Base-by-base conservation (phyloP, 2,797 vertebrate genomes). In the Coilia nasus region DNA sequence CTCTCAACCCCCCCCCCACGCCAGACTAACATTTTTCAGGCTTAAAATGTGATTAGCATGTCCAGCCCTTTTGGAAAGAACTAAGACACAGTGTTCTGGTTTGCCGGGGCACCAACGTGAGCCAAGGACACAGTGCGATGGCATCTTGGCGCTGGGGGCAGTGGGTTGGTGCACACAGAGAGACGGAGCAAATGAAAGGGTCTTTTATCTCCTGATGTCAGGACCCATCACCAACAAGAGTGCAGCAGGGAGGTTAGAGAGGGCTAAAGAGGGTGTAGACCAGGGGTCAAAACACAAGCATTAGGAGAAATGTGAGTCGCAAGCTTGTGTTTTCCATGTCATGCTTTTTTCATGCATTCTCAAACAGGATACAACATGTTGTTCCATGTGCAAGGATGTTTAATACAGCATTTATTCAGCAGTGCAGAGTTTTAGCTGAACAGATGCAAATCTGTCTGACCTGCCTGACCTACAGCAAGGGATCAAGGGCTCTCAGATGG, bases 131-230 rank as follows among this genome's bases (percentile, higher is more conserved):
- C 31, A 6, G 35, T 11, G 71, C 35, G 6, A 78, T 35, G 35
- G 71, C 64, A 71, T 71, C 64, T 71, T 71, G 64, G 64, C 59
- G 17, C 64, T 9, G 54, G 23, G 46, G 54, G 47, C 28, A 56
- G 35, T 57, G 17, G 47, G 14, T 78, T 19, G 17, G 71, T 7
- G 35, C 31, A 44, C 28, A 1, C 1, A 78, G 71, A 78, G 71
- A 28, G 50, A 54, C 2, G 9, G 50, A 21, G 11, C 14, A 44
- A 62, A 46, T 85, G 88, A 89, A 82, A 83, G 78, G 15, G 7
- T n/a, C 85, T 88, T 67, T 84, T 83, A 90, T 87, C 85, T 91
- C 88, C 84, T 87, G 86, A 67, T 25, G 47, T 83, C n/a, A 50
- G 82, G 23, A 44, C 82, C 57, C 47, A 56, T 81, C 83, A 84